Percentiles rank a stretch among this genome's conserved stretches.
These are phyloP conservation scores for Polia nebulosa DNA, from an alignment of 2,888 invertebrate genomes.

Conservation along the genomic window DNA sequence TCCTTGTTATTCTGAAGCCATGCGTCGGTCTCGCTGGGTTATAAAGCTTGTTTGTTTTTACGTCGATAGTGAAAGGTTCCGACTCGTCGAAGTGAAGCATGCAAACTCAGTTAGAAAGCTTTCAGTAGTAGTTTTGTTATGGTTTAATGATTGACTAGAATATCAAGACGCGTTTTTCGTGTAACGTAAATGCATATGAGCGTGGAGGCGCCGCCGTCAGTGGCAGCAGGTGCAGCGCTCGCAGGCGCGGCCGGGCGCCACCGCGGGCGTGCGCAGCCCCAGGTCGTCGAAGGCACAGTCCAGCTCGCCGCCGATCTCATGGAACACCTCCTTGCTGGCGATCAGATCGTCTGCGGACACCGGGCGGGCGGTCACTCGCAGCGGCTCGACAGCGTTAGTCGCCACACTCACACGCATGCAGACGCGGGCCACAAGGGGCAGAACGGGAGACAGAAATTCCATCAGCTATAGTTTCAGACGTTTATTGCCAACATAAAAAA, in stretches of 20 bases:
- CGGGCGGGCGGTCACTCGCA: constrained; percentile 76
- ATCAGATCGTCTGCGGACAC: constrained; percentile 95
- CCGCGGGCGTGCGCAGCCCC: constrained; percentile 75
- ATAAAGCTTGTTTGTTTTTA: constrained; percentile 72
- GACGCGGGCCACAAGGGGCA: constrained; percentile 38
- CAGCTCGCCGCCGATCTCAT: constrained; percentile 97
- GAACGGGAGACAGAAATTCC: constrained; percentile 76
- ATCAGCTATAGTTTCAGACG: constrained; percentile 85
- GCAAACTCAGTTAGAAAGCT: constrained; percentile 76
- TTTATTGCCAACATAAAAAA: constrained; percentile 82
- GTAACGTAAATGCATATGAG: constrained; percentile 81
- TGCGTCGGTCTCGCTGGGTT: constrained; percentile 80
- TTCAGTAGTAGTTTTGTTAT: constrained; percentile 53
- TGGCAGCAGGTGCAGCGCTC: constrained; percentile 88
- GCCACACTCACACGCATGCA: constrained; percentile 76
- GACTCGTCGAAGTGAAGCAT: constrained; percentile 70
- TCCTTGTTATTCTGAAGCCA: constrained; percentile 89
- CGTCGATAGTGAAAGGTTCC: constrained; percentile 62
- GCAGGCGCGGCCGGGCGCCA: constrained; percentile 73
- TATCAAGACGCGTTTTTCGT: constrained; percentile 66
- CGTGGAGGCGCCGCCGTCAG: constrained; percentile 67
- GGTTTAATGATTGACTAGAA: constrained; percentile 65
- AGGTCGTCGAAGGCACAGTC: constrained; percentile 96
- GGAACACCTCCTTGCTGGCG: constrained; percentile 97
- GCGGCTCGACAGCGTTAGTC: constrained; percentile 61